Base-by-base conservation (phyloP, 2,113 vertebrate genomes). In the Hypomesus transpacificus region DNA sequence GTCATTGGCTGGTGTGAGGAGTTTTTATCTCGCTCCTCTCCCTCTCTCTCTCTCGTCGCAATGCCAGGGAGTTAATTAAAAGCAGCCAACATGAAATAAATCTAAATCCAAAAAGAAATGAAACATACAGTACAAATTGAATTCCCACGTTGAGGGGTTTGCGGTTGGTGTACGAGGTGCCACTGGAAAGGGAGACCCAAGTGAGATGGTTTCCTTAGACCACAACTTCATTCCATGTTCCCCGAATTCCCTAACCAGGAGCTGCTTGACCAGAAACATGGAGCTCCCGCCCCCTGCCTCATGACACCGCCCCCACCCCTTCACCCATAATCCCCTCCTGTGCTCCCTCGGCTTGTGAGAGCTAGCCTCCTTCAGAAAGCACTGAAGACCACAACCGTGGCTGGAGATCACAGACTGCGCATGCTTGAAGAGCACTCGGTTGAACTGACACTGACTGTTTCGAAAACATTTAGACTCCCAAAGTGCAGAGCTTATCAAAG, bases 51-150 rank as follows among this genome's bases (percentile, higher is more conserved):
- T 91, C 92, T 89, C 89, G 91, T 91, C 85, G 89, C 92, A 92
- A 90, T 93, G 93, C 92, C 93, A 93, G 92, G 92, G 92, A 95
- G 94, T 95, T 95, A 95, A 96, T 98, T 97, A 96, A 96, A 95
- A 95, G 93, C 92, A 92, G 90, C 90, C 90, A 90, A 95, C 92
- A 94, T 92, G 89, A 95, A 96, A 95, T 95, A 95, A 93, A 95
- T 95, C 93, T 94, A 95, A 95, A 95, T 94, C 90, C 89, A 92
- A 92, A 90, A 88, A 94, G 92, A 93, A 95, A 94, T 94, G 90
- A 95, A 96, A 95, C 92, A 91, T 92, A 93, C 89, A 93, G 93
- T 89, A 94, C 92, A 96, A 96, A 96, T 93, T 95, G 91, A 95
- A 96, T 95, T 93, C 92, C 91, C 82, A 0, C 90, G 88, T 93